Evolutionary conservation across 2,797 vertebrate species (phyloP), one percentile per base, ranked within the genome.

Genomic region (Gymnoscopelus microlampas): DNA sequence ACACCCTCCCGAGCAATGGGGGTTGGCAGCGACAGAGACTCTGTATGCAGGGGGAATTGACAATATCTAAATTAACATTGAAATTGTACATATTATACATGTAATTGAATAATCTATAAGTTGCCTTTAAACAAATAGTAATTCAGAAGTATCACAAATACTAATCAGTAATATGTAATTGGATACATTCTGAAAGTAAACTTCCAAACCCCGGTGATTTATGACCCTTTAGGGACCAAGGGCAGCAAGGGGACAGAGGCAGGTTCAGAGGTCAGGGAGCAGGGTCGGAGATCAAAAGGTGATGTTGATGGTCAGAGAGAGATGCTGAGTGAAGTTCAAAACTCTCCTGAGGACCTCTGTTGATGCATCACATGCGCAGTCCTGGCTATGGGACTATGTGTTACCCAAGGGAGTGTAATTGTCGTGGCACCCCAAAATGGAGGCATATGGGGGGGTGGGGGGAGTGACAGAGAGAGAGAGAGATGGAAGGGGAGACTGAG

Each of bases 281-380:
- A 4, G 39, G 73, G 71, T 84, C 82, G 86, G 67, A 83, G 85
- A 83, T 74, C 73, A 71, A 71, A 8, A 54, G 63, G 61, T 83
- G 75, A 58, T 14, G 47, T 26, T n/a, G 10, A 54, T 60, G 71
- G 76, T 77, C 65, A 73, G 68, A 70, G 53, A 83, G 76, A 74
- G 82, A 78, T 82, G 80, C 80, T 71, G 81, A 76, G 86, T 82
- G 85, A 86, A 83, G 80, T 89, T 87, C 77, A 85, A 80, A 80
- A 79, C 71, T 81, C 74, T 86, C 78, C 73, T 64, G 78, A 53
- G 79, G 77, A 73, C 66, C 73, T 66, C 70, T 70, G 82, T 70
- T 79, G 76, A 73, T 51, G 26, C 19, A 19, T 19, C 19, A 19
- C 19, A 56, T 9, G 60, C 66, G 14, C 58, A 67, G 71, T 67